Conservation (phyloP, 1,140 invertebrate genomes). For the Xylocopa sonorina region DNA sequence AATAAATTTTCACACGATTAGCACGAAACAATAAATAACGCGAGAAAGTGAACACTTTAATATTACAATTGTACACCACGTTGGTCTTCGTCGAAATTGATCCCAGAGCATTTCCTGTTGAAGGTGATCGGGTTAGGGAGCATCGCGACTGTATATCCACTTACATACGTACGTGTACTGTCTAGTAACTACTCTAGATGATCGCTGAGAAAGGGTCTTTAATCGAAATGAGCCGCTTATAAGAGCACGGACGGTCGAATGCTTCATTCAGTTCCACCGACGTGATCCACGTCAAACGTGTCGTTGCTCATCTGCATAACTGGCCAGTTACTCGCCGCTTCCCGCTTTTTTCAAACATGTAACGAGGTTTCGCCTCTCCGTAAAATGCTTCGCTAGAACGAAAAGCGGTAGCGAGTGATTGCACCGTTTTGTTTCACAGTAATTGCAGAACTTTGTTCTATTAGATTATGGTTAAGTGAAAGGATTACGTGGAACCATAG, state of each 20-base stretch:
- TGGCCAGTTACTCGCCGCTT: neutral
- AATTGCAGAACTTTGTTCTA: too few species aligned
- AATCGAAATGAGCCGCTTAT: constrained; percentile 70
- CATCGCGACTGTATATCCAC: too few species aligned
- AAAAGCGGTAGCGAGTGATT: neutral
- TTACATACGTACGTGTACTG: too few species aligned
- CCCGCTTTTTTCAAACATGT: neutral
- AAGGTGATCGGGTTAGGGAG: constrained; percentile 40
- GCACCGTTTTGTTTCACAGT: too few species aligned
- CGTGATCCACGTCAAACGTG: constrained; percentile 51
- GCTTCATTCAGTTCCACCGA: constrained; percentile 63
- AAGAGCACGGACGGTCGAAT: constrained; percentile 63
- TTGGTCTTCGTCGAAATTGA: constrained; percentile 3
- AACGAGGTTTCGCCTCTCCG: neutral
- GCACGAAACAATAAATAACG: too few species aligned
- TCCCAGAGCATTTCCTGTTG: constrained; percentile 1
- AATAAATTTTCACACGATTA: too few species aligned
- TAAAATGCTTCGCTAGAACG: too few species aligned
- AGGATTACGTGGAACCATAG: too few species aligned
- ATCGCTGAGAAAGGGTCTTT: constrained; percentile 55
- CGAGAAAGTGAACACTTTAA: neutral
- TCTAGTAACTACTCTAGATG: neutral
- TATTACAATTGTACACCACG: neutral
- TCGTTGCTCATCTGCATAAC: neutral
- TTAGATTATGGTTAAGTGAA: too few species aligned